These are phyloP conservation scores for Gonioctena quinquepunctata DNA, from an alignment of 1,140 invertebrate species.

Conservation along the genomic window DNA sequence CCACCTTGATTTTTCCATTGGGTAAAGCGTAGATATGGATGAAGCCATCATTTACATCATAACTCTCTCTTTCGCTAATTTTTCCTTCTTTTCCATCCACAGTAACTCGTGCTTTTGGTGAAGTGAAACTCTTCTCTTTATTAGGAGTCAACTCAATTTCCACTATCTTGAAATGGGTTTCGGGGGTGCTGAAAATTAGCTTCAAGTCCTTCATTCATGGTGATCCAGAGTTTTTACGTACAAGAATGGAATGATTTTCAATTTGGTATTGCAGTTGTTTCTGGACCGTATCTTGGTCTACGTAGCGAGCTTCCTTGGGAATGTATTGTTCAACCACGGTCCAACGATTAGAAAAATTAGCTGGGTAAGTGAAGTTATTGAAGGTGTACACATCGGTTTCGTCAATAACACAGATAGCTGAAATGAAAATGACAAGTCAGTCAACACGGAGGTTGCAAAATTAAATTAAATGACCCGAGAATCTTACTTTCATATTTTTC, in stretches of 20 bases:
- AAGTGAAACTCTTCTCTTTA: conserved; percentile 15
- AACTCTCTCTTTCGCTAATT: conserved; percentile 34
- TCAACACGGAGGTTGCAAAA: too few species aligned
- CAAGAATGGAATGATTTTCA: conserved; percentile 53
- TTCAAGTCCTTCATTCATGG: conserved; percentile 55
- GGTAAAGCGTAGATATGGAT: conserved; percentile 59
- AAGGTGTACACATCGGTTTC: conserved; percentile 62
- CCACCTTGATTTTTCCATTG: conserved; percentile 58
- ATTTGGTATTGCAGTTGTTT: conserved; percentile 50
- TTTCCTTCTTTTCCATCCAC: conserved; percentile 51
- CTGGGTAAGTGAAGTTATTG: conserved; percentile 62
- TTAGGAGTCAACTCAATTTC: conserved; percentile 48
- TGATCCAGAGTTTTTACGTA: conserved; percentile 41
- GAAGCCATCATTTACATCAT: conserved; percentile 41
- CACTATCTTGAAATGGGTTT: conserved; percentile 37
- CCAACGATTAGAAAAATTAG: conserved; percentile 61
- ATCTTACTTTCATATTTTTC: too few species aligned
- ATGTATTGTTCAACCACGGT: conserved; percentile 64
- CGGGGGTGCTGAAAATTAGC: conserved; percentile 37
- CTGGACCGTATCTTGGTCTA: conserved; percentile 42
- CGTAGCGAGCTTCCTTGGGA: conserved; percentile 43
- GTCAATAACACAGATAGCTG: conserved; percentile 67
- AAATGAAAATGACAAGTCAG: conserved; percentile 48
- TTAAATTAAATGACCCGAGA: too few species aligned
- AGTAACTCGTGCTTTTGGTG: conserved; percentile 35